These are phyloP conservation scores for Cryptocheilus praepositus DNA, from an alignment of 2,888 invertebrate genomes.

Conservation along the genomic window DNA sequence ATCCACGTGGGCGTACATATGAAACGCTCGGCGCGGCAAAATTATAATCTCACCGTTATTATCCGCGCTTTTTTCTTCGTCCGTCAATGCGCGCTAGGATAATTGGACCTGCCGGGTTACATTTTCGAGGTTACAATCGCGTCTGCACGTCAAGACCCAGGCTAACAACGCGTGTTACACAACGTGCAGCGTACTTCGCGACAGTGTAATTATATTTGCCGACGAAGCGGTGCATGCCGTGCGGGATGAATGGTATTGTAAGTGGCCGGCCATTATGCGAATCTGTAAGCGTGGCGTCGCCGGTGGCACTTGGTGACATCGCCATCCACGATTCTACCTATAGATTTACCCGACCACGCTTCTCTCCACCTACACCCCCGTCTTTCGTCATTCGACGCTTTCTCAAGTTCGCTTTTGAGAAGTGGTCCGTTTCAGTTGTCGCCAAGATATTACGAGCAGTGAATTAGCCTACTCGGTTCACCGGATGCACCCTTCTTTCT, in stretches of 20 bases:
- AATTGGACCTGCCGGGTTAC: too few species aligned
- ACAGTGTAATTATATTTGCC: constrained; percentile 29
- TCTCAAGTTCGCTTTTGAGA: constrained; percentile 25
- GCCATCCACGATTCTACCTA: constrained; percentile 50
- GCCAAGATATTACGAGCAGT: not conserved
- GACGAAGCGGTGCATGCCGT: constrained; percentile 12
- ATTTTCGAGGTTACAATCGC: too few species aligned
- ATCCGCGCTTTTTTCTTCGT: too few species aligned
- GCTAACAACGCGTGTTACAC: too few species aligned
- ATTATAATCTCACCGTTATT: too few species aligned
- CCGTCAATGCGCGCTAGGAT: too few species aligned
- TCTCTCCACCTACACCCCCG: constrained; percentile 7
- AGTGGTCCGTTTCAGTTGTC: constrained; percentile 12
- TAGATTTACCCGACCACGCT: constrained; percentile 24
- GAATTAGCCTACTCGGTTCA: not conserved
- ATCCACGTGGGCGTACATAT: too few species aligned
- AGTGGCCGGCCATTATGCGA: constrained; percentile 42
- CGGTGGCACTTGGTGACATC: constrained; percentile 62
- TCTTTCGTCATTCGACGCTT: constrained; percentile 22
- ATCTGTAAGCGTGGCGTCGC: constrained; percentile 43
- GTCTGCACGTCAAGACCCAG: too few species aligned
- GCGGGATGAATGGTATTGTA: constrained; percentile 29
- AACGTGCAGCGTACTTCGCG: not conserved
- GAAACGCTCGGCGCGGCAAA: too few species aligned
- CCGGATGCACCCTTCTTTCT: not conserved